These are phyloP conservation scores for Notodonta ziczac DNA, from an alignment of 2,888 invertebrate species.

Conservation along the genomic window DNA sequence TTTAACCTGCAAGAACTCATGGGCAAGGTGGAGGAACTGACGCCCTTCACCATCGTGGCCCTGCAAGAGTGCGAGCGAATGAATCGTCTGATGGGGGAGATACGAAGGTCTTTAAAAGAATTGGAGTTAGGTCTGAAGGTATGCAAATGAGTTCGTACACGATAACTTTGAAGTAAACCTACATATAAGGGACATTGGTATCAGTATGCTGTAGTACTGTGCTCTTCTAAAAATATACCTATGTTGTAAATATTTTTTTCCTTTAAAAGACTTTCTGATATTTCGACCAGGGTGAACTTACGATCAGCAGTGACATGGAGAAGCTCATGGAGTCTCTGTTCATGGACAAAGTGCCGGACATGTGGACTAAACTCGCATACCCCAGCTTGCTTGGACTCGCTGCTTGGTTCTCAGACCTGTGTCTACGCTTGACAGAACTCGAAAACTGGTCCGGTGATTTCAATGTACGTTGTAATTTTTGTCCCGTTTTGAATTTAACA, in stretches of 20 bases:
- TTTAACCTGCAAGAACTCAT: conserved; percentile 94
- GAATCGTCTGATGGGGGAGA: conserved; percentile 93
- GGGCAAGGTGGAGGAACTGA: conserved; percentile 94
- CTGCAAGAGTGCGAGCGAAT: conserved; percentile 97
- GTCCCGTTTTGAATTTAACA: not conserved
- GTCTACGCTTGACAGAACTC: conserved; percentile 90
- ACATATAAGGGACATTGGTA: no score
- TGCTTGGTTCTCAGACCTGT: conserved; percentile 95
- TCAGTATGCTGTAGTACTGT: no score
- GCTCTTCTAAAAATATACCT: no score
- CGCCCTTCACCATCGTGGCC: conserved; percentile 96
- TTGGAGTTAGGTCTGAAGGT: conserved; percentile 95
- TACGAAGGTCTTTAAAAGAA: conserved; percentile 92
- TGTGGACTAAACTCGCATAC: conserved; percentile 95
- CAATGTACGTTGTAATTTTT: conserved; percentile 68
- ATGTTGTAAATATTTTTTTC: no score
- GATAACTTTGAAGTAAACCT: no score
- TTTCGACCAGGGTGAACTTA: conserved; percentile 91
- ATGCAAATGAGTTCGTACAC: conserved; percentile 4
- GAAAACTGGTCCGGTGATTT: conserved; percentile 96
- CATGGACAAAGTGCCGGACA: conserved; percentile 94
- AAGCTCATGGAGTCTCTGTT: conserved; percentile 92
- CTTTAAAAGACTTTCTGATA: not conserved
- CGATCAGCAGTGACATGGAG: conserved; percentile 97
- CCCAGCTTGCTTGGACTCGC: conserved; percentile 93